Evolutionary conservation across 2,113 vertebrate species (phyloP).

Genomic region (Pardalotus punctatus): DNA sequence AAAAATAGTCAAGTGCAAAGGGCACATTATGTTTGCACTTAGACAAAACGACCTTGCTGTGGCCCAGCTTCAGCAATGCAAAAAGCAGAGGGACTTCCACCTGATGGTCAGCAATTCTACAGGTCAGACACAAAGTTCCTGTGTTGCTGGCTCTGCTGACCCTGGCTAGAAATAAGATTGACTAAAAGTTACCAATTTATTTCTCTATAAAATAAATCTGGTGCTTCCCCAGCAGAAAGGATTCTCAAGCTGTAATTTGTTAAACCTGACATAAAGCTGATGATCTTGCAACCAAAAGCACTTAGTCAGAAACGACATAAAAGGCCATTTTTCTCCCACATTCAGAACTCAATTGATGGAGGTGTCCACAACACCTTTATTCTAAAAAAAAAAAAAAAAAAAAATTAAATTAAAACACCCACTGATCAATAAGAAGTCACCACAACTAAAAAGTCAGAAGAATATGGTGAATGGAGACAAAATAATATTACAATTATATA

Average conservation of each 20-base stretch:
- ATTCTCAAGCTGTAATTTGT: neutral
- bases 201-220: conserved; percentile 12
- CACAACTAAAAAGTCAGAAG: neutral
- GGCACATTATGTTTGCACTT: too few relatives aligned
- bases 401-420: neutral
- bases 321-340: neutral
- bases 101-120: neutral
- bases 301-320: neutral
- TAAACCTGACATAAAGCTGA: neutral
- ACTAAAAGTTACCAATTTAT: neutral
- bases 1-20: neutral
- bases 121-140: neutral
- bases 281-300: neutral
- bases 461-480: neutral
- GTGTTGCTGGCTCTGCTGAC: neutral
- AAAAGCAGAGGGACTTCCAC: neutral
- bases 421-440: neutral
- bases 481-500: rapidly evolving
- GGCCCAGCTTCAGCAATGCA: neutral
- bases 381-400: too few relatives aligned
- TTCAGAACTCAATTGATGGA: neutral
- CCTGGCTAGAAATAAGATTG: neutral
- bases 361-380: neutral
- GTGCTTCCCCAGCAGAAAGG: neutral
- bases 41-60: neutral